A percentile compares a stretch with the other conserved stretches of the same genome.
phyloP scores from a whole-genome alignment of 2,113 vertebrate genomes.

The Varanus komodoensis region DNA sequence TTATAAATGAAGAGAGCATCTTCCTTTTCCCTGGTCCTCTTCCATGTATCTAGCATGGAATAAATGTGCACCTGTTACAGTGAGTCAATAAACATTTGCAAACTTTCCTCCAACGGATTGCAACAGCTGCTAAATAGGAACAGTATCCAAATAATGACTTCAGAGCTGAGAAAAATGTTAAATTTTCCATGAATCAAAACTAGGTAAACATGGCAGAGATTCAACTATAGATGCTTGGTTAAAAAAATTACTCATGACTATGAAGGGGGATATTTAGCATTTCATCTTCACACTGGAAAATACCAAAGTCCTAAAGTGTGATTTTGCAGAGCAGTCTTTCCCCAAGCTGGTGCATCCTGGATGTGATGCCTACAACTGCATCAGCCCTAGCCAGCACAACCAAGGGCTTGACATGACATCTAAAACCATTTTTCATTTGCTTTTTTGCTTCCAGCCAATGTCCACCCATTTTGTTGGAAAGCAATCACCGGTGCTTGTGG shows the following conservation, averaged over 20 bases:
- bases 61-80: slow-evolving; percentile 45
- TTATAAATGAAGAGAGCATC: slow-evolving; percentile 55
- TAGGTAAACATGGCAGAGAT: not conserved
- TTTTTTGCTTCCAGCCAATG: not conserved
- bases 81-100: slow-evolving; percentile 52
- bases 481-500: not conserved
- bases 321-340: not conserved
- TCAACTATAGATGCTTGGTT: not conserved
- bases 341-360: no score
- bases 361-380: no score
- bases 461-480: not conserved
- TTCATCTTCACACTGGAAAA: not conserved
- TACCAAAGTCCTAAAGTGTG: not conserved
- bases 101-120: slow-evolving; percentile 43
- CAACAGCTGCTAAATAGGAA: slow-evolving; percentile 51
- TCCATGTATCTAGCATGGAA: slow-evolving; percentile 30
- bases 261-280: not conserved
- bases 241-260: not conserved
- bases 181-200: not conserved
- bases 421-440: not conserved
- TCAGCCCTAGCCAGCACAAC: no score
- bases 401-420: not conserved
- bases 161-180: not conserved
- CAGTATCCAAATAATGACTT: slow-evolving; percentile 40
- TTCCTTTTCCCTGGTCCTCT: slow-evolving; percentile 8